Conservation (phyloP, 2,888 invertebrate species). For the Coremacera marginata region DNA sequence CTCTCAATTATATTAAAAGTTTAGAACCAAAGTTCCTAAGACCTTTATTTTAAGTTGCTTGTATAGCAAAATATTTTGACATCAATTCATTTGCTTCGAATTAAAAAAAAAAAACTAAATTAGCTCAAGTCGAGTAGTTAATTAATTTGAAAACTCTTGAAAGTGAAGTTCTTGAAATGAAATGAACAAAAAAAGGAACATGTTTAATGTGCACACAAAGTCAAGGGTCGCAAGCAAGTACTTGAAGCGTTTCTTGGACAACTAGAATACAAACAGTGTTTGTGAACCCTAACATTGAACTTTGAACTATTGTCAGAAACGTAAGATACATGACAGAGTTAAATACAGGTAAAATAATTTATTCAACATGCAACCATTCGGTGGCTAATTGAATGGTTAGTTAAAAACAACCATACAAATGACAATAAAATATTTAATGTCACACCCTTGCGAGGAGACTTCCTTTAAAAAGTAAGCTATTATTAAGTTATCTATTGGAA, state of each 20-base stretch:
- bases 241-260: background rate
- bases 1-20: background rate
- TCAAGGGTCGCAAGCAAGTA: background rate
- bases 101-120: background rate
- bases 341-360: background rate
- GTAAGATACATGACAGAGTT: background rate
- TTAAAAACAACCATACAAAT: no score
- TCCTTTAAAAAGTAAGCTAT: no score
- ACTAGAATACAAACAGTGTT: background rate
- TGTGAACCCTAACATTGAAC: background rate
- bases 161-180: background rate
- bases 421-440: no score
- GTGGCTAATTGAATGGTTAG: background rate
- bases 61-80: slow-evolving; percentile 17
- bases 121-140: slow-evolving; percentile 39
- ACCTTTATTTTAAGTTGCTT: no score
- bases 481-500: no score
- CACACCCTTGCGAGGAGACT: no score
- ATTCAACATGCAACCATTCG: background rate
- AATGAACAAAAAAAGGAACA: background rate
- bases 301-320: background rate
- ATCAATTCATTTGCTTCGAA: background rate
- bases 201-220: background rate
- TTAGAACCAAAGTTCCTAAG: background rate
- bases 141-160: slow-evolving; percentile 54